A percentile compares a stretch with the other conserved stretches of the same genome.
These are phyloP conservation scores for Plumapathes pennacea DNA, from an alignment of 92 coral and sea anemone species.

Conservation along the genomic window DNA sequence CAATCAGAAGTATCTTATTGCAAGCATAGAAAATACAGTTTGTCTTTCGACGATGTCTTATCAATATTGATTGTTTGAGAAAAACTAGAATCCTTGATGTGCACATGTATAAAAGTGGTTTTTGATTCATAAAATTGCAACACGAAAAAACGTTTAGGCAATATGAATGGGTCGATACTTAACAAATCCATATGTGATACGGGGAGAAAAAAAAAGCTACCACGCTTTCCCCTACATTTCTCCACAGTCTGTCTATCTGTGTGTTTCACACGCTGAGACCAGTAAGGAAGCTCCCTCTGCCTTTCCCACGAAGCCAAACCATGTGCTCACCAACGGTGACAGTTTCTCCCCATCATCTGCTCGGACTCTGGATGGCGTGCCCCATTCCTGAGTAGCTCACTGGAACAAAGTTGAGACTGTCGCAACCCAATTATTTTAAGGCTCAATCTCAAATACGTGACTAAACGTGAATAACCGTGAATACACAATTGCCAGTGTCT, in stretches of 20 bases:
- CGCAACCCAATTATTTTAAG: constrained; percentile 46
- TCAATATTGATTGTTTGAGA: no score
- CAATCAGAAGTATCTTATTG: no score
- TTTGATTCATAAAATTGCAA: no score
- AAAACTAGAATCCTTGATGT: no score
- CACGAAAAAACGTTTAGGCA: no score
- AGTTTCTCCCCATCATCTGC: constrained; percentile 57
- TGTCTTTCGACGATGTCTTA: no score
- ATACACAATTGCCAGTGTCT: constrained; percentile 46
- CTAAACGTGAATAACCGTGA: constrained; percentile 44
- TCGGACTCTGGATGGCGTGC: constrained; percentile 44
- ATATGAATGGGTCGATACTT: no score
- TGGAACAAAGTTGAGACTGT: constrained; percentile 46
- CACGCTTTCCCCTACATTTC: constrained; percentile 52
- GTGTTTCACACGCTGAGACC: constrained; percentile 54
- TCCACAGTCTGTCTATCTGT: constrained; percentile 54
- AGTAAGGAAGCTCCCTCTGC: constrained; percentile 50
- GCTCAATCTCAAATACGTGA: constrained; percentile 25
- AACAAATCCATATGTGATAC: no score
- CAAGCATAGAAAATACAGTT: no score
- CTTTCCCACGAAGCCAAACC: constrained; percentile 22
- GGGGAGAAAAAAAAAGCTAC: constrained; percentile 9
- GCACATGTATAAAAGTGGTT: no score
- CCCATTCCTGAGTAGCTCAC: constrained; percentile 16
- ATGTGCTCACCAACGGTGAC: constrained; percentile 44